Base-by-base conservation (phyloP, 2,888 invertebrate species). In the Microplitis manilae region DNA sequence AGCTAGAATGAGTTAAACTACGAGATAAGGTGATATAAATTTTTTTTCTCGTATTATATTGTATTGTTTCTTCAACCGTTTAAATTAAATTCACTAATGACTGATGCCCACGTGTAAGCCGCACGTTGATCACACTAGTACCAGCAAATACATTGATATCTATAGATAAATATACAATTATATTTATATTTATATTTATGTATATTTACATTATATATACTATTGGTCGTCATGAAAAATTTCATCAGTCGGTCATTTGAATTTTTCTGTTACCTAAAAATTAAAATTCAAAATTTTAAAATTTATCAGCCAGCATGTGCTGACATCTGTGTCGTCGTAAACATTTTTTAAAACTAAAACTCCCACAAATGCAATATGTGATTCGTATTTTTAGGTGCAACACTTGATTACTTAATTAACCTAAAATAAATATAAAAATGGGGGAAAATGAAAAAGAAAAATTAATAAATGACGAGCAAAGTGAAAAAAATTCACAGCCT, bases 81-180 rank as follows among this genome's bases (percentile, higher is more conserved):
- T 61, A 69, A 41, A 17, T 76, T 65, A 68, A 20, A 64, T 74
- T 64, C 41, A 50, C 62, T 80, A 80, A 79, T 76, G 75, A 74
- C 79, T 65, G 62, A 68, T 77, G 73, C 62, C 79, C 80, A 81
- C 79, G 78, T 79, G 80, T 80, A 77, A 75, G 76, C 59, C 59
- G 59, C n/a, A 60, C 15, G 15, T 41, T 9, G 41, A 40, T 40
- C 50, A 50, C 9, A 40, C 15, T 7, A 30, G 30, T 30, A 30
- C 30, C 30, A 41, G 17, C 5, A 30, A 17, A 20, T 2, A 30
- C 30, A 30, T 20, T 20, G 0, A 30, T 30, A 30, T 30, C 30
- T 30, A 30, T 4, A 30, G 30, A 30, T 30, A 30, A 17, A 9
- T 40, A 39, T 68, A 8, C 6, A 65, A 7, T 30, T 20, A 65